Conservation (phyloP, 2,797 vertebrate genomes). For the Dermochelys coriacea region DNA sequence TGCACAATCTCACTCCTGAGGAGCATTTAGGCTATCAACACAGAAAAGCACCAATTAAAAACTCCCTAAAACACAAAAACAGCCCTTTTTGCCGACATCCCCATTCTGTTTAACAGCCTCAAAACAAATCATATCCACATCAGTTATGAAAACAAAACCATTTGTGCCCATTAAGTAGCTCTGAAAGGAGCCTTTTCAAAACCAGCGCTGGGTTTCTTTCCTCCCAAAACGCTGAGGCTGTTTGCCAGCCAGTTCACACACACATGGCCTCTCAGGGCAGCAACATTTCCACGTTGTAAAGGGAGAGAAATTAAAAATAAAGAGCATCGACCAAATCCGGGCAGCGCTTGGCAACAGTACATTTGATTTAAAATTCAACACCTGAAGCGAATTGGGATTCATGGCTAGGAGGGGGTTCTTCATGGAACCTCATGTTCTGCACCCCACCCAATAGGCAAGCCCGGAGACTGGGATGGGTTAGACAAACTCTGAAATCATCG, state of each 20-base stretch:
- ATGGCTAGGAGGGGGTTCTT: neutral
- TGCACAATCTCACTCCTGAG: neutral
- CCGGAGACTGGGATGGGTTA: neutral
- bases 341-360: no score
- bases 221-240: neutral
- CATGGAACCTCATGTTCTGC: neutral
- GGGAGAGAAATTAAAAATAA: neutral
- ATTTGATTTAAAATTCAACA: neutral
- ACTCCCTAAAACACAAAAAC: neutral
- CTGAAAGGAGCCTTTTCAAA: neutral
- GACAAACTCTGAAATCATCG: neutral
- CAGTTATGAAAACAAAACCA: neutral
- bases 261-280: rapidly evolving
- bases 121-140: constrained; percentile 6
- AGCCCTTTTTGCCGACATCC: neutral
- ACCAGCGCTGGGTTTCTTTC: neutral
- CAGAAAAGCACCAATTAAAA: neutral
- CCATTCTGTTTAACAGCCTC: neutral
- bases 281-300: neutral
- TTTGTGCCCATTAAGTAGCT: neutral
- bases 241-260: neutral
- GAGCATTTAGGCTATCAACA: neutral
- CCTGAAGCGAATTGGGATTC: neutral
- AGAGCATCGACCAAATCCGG: rapidly evolving
- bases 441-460: neutral